phyloP scores from a whole-genome alignment of 2,113 vertebrate species.

The Ceratotherium simum region DNA sequence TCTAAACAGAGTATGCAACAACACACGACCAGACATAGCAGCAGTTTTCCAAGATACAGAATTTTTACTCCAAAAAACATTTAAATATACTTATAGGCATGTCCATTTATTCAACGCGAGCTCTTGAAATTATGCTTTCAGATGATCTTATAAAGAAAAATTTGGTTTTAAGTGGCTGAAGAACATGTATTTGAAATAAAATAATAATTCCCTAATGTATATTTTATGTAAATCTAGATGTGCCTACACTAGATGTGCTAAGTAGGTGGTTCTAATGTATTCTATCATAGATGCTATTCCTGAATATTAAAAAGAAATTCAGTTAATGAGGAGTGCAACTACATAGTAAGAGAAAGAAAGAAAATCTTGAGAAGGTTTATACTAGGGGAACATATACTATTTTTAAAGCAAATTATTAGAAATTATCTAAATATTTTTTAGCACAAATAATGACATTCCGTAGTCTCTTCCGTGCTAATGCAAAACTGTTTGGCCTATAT shows the following conservation, averaged over 20 bases:
- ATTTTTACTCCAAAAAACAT: neutral
- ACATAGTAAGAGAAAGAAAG: neutral
- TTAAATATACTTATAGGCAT: neutral
- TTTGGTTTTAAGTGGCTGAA: neutral
- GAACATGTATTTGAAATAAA: neutral
- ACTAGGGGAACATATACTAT: neutral
- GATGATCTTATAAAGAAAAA: neutral
- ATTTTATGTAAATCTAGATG: neutral
- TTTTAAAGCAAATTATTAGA: neutral
- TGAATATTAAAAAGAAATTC: neutral
- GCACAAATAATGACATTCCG: neutral
- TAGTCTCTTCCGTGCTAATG: neutral
- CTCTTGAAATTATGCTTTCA: neutral
- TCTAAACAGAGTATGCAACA: neutral
- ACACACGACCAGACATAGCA: neutral
- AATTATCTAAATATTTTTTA: slow-evolving; percentile 15
- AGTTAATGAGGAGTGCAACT: neutral
- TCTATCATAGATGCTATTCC: neutral
- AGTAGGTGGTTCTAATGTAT: neutral
- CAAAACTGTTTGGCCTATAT: neutral
- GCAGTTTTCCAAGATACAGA: neutral
- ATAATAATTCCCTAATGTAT: neutral
- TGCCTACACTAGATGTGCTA: neutral
- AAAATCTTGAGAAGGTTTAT: neutral
- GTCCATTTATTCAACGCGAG: neutral